Conservation (phyloP, 2,888 invertebrate genomes). For the Lasioglossum leucozonium region DNA sequence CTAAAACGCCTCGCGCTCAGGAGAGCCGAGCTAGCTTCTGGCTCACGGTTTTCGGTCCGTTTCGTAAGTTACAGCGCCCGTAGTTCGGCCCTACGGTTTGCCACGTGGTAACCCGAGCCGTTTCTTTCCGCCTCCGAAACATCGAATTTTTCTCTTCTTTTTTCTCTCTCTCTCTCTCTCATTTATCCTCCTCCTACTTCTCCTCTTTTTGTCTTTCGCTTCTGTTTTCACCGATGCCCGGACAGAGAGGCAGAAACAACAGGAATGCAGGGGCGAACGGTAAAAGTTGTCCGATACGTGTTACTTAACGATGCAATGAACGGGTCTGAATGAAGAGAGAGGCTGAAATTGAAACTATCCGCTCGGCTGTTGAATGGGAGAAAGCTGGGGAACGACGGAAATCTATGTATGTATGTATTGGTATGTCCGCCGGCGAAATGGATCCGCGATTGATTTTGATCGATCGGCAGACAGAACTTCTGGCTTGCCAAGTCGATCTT, state of each 20-base stretch:
- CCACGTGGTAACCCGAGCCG: slow-evolving; percentile 39
- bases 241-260: slow-evolving; percentile 16
- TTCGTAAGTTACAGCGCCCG: slow-evolving; percentile 24
- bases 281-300: slow-evolving; percentile 32
- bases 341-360: slow-evolving; percentile 16
- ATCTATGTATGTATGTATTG: background rate
- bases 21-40: slow-evolving; percentile 21
- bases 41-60: slow-evolving; percentile 36
- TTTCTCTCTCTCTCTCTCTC: no score
- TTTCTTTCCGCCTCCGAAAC: slow-evolving; percentile 19
- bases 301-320: slow-evolving; percentile 39
- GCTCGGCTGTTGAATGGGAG: slow-evolving; percentile 11
- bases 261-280: slow-evolving; percentile 25
- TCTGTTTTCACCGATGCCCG: background rate
- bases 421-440: background rate
- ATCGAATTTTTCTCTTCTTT: background rate
- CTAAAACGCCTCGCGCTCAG: slow-evolving; percentile 69
- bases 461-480: background rate
- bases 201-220: background rate
- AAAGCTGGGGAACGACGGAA: slow-evolving; percentile 8
- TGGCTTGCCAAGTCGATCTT: background rate
- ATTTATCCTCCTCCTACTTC: no score
- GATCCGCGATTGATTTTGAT: background rate
- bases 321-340: slow-evolving; percentile 20
- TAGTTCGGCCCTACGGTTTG: background rate